Evolutionary conservation across 2,888 invertebrate genomes (phyloP).

Genomic region (Herminia tarsipennalis): DNA sequence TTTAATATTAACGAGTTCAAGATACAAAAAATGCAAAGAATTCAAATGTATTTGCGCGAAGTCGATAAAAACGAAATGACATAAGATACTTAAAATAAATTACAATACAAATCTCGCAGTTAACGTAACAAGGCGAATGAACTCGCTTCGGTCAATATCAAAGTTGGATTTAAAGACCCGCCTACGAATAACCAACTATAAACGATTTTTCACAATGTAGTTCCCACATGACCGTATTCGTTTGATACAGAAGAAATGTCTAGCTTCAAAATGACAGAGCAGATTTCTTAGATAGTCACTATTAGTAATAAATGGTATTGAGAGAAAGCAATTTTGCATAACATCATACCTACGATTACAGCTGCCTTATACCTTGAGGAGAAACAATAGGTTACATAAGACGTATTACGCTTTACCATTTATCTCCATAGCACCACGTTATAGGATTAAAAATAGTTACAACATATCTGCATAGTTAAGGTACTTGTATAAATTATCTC

Average conservation of each 20-base stretch:
- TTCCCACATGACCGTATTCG: constrained; percentile 12
- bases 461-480: constrained; percentile 15
- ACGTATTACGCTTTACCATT: constrained; percentile 12
- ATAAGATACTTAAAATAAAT: constrained; percentile 10
- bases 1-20: too few species aligned
- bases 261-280: constrained; percentile 8
- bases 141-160: constrained; percentile 40
- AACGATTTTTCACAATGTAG: constrained; percentile 18
- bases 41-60: too few species aligned
- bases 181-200: constrained; percentile 43
- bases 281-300: constrained; percentile 10
- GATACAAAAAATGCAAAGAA: too few species aligned
- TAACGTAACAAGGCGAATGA: constrained; percentile 32
- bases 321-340: constrained; percentile 69
- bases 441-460: constrained; percentile 24
- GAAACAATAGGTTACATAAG: constrained; percentile 67
- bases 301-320: constrained; percentile 24
- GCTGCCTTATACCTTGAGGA: constrained; percentile 43
- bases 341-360: constrained; percentile 45
- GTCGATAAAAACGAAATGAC: too few species aligned
- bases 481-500: constrained; percentile 21
- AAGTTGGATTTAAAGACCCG: constrained; percentile 37
- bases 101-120: constrained; percentile 19
- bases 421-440: constrained; percentile 7
- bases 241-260: constrained; percentile 1